A percentile compares a stretch with the other conserved stretches of the same genome.
Conservation (phyloP, 2,797 vertebrate species). For the Argentina silus region DNA sequence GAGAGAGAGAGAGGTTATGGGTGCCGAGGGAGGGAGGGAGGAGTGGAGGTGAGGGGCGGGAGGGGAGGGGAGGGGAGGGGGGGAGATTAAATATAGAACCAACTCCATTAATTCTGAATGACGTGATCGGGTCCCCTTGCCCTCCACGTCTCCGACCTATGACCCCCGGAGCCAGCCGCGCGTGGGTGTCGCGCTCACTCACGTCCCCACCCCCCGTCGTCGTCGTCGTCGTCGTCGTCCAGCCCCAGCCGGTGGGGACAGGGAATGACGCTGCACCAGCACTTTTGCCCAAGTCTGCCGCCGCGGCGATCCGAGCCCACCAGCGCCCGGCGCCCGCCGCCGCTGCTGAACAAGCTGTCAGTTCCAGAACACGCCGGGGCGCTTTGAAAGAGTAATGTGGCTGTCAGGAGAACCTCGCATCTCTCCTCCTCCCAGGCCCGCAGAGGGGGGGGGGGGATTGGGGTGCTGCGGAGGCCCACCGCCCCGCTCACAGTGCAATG, state of each 20-base stretch:
- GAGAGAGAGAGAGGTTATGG: conserved; percentile 26
- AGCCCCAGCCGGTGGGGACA: conserved; percentile 53
- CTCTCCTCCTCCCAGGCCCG: conserved; percentile 56
- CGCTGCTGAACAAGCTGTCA: conserved; percentile 79
- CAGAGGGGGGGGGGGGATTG: conserved; percentile 28
- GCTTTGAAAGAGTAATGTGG: conserved; percentile 78
- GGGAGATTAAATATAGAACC: conserved; percentile 58
- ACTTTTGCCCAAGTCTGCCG: conserved; percentile 49
- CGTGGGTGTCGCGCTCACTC: conserved; percentile 32
- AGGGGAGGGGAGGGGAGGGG: neutral
- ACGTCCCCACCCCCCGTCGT: conserved; percentile 7
- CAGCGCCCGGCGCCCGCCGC: conserved; percentile 49
- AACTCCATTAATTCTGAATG: conserved; percentile 42
- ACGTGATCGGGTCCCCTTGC: conserved; percentile 33
- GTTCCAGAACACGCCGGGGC: conserved; percentile 62
- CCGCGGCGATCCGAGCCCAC: conserved; percentile 3
- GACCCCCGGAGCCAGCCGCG: conserved; percentile 52
- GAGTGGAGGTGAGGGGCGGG: conserved; percentile 8
- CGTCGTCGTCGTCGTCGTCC: no score
- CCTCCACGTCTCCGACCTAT: conserved; percentile 52
- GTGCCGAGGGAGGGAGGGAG: neutral
- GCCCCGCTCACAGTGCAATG: conserved; percentile 40
- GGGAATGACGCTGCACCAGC: conserved; percentile 70
- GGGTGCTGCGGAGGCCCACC: conserved; percentile 52
- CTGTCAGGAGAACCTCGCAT: conserved; percentile 74